Evolutionary conservation across 2,888 invertebrate genomes (phyloP), one percentile per base, ranked within the genome.

Genomic region (Petrolisthes manimaculis): DNA sequence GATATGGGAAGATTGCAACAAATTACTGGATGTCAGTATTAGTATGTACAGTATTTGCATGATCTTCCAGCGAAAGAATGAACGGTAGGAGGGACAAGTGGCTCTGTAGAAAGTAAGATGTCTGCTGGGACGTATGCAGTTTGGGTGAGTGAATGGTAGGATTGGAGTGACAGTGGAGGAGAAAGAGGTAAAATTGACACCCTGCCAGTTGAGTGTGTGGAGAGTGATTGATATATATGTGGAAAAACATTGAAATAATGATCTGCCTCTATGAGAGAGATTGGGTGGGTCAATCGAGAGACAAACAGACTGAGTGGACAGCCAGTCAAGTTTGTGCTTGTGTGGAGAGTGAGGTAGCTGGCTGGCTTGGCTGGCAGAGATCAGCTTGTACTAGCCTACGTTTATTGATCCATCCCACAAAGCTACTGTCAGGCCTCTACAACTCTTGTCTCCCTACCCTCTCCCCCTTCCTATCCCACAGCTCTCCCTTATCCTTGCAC

Each of bases 401-500:
- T 54, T 54, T 79, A 79, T 79, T 79, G 79, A 79, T 79, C 67
- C 81, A 67, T 55, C 4, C 18, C 79, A 51, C 54, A 18, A n/a
- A 24, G 21, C 37, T 75, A 75, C 75, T 37, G 24, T 9, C 75
- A 9, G 21, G 21, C 75, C 75, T n/a, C 75, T 75, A 37, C 21
- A 61, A 9, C 61, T 61, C 12, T 18, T 18, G 9, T 18, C 61
- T 18, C 61, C 3, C 61, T 18, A 9, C 61, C 61, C 61, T 61
- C 61, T 61, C 61, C 18, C 61, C 18, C 61, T 61, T 37, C 53
- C 77, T 77, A 8, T 53, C 77, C 24, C 56, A 55, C 56, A 55
- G 55, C 80, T 80, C 80, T 21, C 56, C n/a, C 80, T 55, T 24
- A 4, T 14, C 61, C 55, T 6, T 51, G 4, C 18, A 51, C 37